A percentile compares a stretch with the other conserved stretches of the same genome.
These are phyloP conservation scores for Lepidotrigona ventralis DNA, from an alignment of 1,140 invertebrate genomes.

Conservation along the genomic window DNA sequence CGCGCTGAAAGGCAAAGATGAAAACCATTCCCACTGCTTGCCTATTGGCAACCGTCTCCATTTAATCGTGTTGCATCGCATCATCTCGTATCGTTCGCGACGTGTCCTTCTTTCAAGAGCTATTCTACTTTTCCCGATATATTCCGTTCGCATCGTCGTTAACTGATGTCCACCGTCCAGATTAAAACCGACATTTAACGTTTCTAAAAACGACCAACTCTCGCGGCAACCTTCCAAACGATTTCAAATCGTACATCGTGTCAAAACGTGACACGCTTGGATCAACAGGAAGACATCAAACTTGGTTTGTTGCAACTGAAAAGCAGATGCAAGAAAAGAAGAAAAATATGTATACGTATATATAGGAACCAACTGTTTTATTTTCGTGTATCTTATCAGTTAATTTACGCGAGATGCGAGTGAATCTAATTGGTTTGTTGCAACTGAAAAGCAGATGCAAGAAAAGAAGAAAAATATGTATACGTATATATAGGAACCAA, in stretches of 20 bases:
- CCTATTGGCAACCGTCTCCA: too few relatives aligned
- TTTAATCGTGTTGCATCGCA: background rate
- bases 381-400: background rate
- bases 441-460: background rate
- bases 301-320: background rate
- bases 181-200: background rate
- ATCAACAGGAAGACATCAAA: background rate
- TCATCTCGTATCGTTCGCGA: background rate
- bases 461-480: too few relatives aligned
- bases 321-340: background rate
- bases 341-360: too few relatives aligned
- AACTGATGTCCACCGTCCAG: background rate
- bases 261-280: too few relatives aligned
- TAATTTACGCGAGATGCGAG: background rate
- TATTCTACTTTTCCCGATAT: background rate
- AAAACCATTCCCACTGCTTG: background rate
- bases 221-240: background rate
- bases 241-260: background rate
- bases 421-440: slow-evolving; percentile 11
- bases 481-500: background rate
- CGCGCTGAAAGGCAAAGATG: background rate
- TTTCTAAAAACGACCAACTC: background rate
- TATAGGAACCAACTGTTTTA: background rate
- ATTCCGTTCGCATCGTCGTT: background rate
- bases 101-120: background rate